A percentile compares a stretch with the other conserved stretches of the same genome.
phyloP scores from a whole-genome alignment of 2,888 invertebrate genomes.

The Pristionchus maxplancki region DNA sequence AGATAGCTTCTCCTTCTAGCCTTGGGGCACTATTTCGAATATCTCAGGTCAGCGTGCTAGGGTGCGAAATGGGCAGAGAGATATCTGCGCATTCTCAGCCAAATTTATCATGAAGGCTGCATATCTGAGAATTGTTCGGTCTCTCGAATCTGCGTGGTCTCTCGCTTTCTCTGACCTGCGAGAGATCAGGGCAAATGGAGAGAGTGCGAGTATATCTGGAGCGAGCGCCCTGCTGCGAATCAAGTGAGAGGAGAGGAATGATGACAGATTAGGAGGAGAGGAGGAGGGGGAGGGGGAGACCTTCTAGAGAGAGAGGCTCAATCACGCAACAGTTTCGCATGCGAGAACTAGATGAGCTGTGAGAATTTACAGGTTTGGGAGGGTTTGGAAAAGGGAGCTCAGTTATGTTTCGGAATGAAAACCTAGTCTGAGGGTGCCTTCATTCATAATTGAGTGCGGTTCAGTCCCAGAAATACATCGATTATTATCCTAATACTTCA shows the following conservation, averaged over 20 bases:
- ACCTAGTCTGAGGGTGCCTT: too few species aligned
- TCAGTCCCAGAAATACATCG: too few species aligned
- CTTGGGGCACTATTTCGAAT: slow-evolving; percentile 41
- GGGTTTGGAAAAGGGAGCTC: not conserved
- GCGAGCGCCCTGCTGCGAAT: not conserved
- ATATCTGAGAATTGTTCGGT: not conserved
- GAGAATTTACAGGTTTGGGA: not conserved
- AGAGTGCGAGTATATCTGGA: not conserved
- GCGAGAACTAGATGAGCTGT: not conserved
- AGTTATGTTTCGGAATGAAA: not conserved
- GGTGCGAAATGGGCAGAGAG: not conserved
- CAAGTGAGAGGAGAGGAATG: slow-evolving; percentile 25
- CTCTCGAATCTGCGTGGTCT: not conserved
- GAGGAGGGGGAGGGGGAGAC: not conserved
- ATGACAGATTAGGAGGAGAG: slow-evolving; percentile 30
- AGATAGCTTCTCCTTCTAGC: slow-evolving; percentile 1
- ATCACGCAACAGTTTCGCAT: not conserved
- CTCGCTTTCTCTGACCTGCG: not conserved
- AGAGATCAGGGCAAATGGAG: not conserved
- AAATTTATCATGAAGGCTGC: slow-evolving; percentile 45
- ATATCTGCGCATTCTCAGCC: slow-evolving; percentile 20
- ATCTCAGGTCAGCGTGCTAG: slow-evolving; percentile 31
- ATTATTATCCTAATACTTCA: too few species aligned
- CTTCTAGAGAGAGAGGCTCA: not conserved
- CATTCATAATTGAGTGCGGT: too few species aligned